These are phyloP conservation scores for Battus philenor DNA, from an alignment of 1,140 invertebrate species.

Conservation along the genomic window DNA sequence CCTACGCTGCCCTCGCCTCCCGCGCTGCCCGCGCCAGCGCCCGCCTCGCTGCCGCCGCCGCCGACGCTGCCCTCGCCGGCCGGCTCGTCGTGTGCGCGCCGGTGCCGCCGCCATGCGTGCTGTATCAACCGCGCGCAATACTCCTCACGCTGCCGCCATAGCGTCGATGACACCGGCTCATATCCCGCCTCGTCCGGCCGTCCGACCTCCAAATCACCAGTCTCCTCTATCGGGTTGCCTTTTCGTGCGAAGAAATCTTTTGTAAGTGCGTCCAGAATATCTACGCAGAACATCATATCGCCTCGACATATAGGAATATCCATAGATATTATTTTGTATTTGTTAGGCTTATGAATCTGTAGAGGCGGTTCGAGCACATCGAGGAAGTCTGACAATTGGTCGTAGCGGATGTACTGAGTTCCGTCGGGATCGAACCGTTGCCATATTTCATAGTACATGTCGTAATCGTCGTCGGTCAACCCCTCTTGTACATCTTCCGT, in stretches of 20 bases:
- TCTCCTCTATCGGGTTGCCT: slow-evolving; percentile 92
- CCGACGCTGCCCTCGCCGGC: slow-evolving; percentile 37
- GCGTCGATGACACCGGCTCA: slow-evolving; percentile 93
- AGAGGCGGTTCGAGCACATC: slow-evolving; percentile 95
- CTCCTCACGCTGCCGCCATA: slow-evolving; percentile 96
- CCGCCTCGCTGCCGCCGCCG: slow-evolving; percentile 85
- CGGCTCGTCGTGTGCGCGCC: slow-evolving; percentile 79
- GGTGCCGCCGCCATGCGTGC: slow-evolving; percentile 93
- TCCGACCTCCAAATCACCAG: slow-evolving; percentile 89
- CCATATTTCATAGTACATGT: slow-evolving; percentile 99
- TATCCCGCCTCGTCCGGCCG: slow-evolving; percentile 91
- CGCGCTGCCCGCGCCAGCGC: slow-evolving; percentile 78
- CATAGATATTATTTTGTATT: slow-evolving; percentile 99
- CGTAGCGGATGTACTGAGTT: slow-evolving; percentile 96
- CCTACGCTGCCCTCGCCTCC: slow-evolving; percentile 35
- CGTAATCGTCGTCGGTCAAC: slow-evolving; percentile 98
- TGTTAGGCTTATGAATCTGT: slow-evolving; percentile 98
- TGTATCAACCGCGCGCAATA: slow-evolving; percentile 97
- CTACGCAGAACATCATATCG: slow-evolving; percentile 97
- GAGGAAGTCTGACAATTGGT: slow-evolving; percentile 95
- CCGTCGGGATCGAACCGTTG: slow-evolving; percentile 98
- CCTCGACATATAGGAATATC: slow-evolving; percentile 98
- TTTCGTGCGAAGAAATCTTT: slow-evolving; percentile 98
- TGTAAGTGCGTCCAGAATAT: slow-evolving; percentile 96
- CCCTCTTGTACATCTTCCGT: slow-evolving; percentile 99